Evolutionary conservation across 2,888 invertebrate genomes (phyloP).

Genomic region (Autographa pulchrina): DNA sequence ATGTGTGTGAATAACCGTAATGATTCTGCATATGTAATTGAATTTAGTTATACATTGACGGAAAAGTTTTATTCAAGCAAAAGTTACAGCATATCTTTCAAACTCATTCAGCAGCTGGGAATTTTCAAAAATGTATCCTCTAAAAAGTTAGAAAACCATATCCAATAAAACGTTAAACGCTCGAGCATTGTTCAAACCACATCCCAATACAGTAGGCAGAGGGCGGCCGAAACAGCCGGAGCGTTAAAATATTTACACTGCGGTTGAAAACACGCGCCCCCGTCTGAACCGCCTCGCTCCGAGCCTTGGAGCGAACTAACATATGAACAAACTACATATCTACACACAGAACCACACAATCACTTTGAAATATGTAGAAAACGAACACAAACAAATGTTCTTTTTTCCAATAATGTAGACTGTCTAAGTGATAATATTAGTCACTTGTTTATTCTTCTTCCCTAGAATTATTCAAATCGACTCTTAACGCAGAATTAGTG

Average conservation of each 20-base stretch:
- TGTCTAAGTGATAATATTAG: background rate
- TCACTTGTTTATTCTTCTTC: background rate
- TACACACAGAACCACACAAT: conserved; percentile 45
- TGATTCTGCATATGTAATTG: conserved; percentile 25
- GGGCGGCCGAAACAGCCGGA: conserved; percentile 68
- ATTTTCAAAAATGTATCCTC: conserved; percentile 12
- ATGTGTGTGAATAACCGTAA: conserved; percentile 10
- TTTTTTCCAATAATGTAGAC: conserved; percentile 27
- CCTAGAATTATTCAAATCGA: conserved; percentile 1
- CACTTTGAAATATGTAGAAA: conserved; percentile 56
- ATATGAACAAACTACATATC: conserved; percentile 57
- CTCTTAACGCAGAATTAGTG: background rate
- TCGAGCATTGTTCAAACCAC: conserved; percentile 60
- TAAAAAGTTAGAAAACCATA: conserved; percentile 36
- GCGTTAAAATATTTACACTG: conserved; percentile 83
- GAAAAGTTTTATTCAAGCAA: background rate
- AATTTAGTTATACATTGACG: conserved; percentile 8
- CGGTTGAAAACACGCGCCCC: conserved; percentile 74
- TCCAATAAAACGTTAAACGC: conserved; percentile 51
- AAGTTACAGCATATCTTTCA: conserved; percentile 15
- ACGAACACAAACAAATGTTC: conserved; percentile 38
- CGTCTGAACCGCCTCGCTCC: conserved; percentile 62
- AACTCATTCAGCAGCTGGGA: conserved; percentile 7
- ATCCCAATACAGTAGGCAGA: conserved; percentile 68
- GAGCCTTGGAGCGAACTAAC: conserved; percentile 65